Percentiles rank a stretch among this genome's conserved stretches.
These are phyloP conservation scores for Epinephelus coioides DNA, from an alignment of 2,797 vertebrate genomes.

Conservation along the genomic window DNA sequence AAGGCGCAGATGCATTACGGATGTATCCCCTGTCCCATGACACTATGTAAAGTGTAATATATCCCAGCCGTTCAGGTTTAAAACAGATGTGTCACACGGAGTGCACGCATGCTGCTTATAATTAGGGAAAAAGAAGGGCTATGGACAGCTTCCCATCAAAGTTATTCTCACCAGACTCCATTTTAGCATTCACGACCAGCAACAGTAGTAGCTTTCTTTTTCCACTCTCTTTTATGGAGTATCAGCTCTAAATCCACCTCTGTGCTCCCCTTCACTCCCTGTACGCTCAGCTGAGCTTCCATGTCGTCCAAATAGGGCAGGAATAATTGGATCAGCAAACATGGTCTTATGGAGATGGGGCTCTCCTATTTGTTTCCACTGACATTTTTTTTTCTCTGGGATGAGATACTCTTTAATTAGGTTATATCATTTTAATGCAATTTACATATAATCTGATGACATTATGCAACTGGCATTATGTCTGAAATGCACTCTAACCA, in stretches of 20 bases:
- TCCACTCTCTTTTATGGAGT: slow-evolving; percentile 67
- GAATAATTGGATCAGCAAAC: slow-evolving; percentile 77
- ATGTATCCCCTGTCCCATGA: slow-evolving; percentile 46
- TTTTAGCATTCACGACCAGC: slow-evolving; percentile 72
- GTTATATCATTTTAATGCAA: slow-evolving; percentile 60
- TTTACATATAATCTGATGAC: slow-evolving; percentile 64
- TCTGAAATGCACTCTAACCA: slow-evolving; percentile 62
- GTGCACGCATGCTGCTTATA: slow-evolving; percentile 8
- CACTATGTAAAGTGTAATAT: slow-evolving; percentile 26
- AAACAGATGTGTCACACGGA: slow-evolving; percentile 41
- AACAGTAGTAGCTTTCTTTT: slow-evolving; percentile 46
- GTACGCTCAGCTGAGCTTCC: slow-evolving; percentile 60
- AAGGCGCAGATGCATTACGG: slow-evolving; percentile 46
- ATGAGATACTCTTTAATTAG: slow-evolving; percentile 68
- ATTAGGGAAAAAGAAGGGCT: slow-evolving; percentile 12
- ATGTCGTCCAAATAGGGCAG: slow-evolving; percentile 72
- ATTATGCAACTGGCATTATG: slow-evolving; percentile 58
- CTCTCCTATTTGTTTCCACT: slow-evolving; percentile 57
- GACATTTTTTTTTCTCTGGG: slow-evolving; percentile 38
- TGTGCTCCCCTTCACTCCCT: slow-evolving; percentile 54
- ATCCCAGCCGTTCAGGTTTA: slow-evolving; percentile 19
- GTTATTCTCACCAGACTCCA: slow-evolving; percentile 52
- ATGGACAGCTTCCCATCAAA: slow-evolving; percentile 57
- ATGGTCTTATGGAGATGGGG: slow-evolving; percentile 50
- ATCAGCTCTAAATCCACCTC: slow-evolving; percentile 75